Evolutionary conservation across 2,888 invertebrate species (phyloP), one percentile per base, ranked within the genome.

Genomic region (Mimachlamys varia): DNA sequence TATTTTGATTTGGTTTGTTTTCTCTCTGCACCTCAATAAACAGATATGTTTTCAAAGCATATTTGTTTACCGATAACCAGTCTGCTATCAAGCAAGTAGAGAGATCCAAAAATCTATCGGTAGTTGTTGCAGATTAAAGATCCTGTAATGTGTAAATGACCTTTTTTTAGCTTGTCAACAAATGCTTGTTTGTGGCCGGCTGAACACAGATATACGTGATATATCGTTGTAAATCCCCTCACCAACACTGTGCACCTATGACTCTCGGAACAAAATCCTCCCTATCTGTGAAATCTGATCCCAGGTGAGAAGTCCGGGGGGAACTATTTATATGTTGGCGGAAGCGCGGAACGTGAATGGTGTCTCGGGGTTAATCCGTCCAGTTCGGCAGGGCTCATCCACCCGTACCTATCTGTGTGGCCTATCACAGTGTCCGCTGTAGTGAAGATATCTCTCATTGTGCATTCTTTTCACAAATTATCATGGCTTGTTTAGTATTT

Each of bases 281-380:
- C 76, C 76, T 33, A 76, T 76, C 76, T 27, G 76, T 33, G 76
- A 33, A 76, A 76, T 76, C 76, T 76, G 76, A 76, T 76, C 76
- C 76, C 76, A 15, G 76, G 76, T 76, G n/a, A 27, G 76, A 33
- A 12, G 27, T 27, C 33, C 27, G 33, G 27, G 33, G 27, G 76
- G 58, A 58, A 58, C 58, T 58, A 19, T 58, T 58, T 58, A n/a
- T 22, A 22, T 58, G 58, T 19, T 58, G 58, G 58, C 15, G 58
- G 27, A 76, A 76, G 76, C 76, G 76, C 33, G 33, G 76, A 76
- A 33, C 76, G 76, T 76, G 76, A 76, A 76, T 76, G 76, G 33
- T 12, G 12, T 27, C 76, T 27, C 76, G 33, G 27, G 76, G 76
- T 76, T 33, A 76, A 76, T 76, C 76, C 76, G 76, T 76, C 33